Percentiles rank a stretch among this genome's conserved stretches.
phyloP scores from a whole-genome alignment of 2,888 invertebrate species.

The Cataglyphis altisquamis region DNA sequence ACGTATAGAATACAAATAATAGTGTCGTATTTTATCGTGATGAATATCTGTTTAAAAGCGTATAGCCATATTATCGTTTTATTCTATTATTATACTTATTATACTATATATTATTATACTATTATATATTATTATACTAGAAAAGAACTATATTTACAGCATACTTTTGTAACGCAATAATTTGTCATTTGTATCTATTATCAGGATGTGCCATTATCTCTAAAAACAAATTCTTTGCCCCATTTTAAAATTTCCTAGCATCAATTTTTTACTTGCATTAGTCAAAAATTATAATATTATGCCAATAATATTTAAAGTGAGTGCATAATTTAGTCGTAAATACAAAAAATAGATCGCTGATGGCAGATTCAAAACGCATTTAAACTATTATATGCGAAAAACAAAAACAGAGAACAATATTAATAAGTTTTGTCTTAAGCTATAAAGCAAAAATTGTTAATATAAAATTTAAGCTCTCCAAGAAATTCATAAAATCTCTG shows the following conservation, averaged over 20 bases:
- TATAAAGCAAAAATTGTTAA: neutral
- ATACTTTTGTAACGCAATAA: conserved; percentile 60
- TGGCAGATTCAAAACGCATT: neutral
- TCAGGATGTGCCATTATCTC: conserved; percentile 60
- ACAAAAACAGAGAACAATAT: neutral
- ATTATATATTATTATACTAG: too few species aligned
- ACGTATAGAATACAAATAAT: neutral
- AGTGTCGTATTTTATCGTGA: neutral
- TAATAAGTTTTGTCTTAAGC: neutral
- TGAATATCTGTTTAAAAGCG: neutral
- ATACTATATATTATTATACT: too few species aligned
- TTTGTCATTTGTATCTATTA: conserved; percentile 37
- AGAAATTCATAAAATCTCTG: neutral
- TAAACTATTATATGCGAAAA: too few species aligned
- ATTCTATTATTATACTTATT: conserved; percentile 65
- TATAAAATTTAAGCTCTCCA: neutral
- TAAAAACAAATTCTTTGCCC: conserved; percentile 52
- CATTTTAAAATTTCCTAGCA: conserved; percentile 51
- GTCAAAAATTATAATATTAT: neutral
- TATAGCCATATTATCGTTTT: neutral
- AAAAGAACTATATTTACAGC: conserved; percentile 59
- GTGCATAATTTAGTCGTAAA: neutral
- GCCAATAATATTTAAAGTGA: neutral
- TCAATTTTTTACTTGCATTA: conserved; percentile 52
- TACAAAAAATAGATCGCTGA: neutral